Evolutionary conservation across 2,888 invertebrate species (phyloP), one percentile per base, ranked within the genome.

Genomic region (Pheosia gnoma): DNA sequence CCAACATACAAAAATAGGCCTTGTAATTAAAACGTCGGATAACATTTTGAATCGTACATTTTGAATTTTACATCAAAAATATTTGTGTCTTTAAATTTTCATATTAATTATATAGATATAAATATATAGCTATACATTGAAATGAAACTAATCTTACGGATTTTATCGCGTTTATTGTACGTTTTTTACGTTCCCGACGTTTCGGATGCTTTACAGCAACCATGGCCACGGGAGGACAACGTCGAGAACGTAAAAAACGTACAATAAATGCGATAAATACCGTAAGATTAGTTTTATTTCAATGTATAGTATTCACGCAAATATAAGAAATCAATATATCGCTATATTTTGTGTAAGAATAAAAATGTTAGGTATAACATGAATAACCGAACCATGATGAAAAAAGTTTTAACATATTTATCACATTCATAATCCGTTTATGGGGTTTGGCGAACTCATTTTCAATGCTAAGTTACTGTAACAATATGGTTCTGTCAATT

Each of bases 21-120:
- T 51, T 56, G 66, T 72, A 73, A 73, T 70, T 70, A 65, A 70
- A 73, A 70, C 51, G 57, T 66, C 65, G 13, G 56, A 51, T 58
- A n/a, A 61, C 58, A 64, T 61, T 64, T 57, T 54, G 52, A 51
- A 37, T 53, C 52, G 58, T 51, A n/a, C n/a, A n/a, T n/a, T n/a
- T n/a, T n/a, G n/a, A n/a, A n/a, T 60, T 61, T 55, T 55, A 61
- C 59, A 0, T 11, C 47, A 47, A 4, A 47, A 47, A 4, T 5
- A 4, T 47, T 4, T n/a, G 47, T 47, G n/a, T 47, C 5, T 47
- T n/a, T 11, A n/a, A n/a, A 60, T 66, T 57, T 61, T 59, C 54
- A 59, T 61, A 56, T 41, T 36, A 64, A 66, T 58, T 60, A 57
- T 60, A 55, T 43, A 41, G 37, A 58, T 47, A 47, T 51, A 51